These are phyloP conservation scores for Phodopus roborovskii DNA, from an alignment of 2,113 vertebrate species.

Conservation along the genomic window DNA sequence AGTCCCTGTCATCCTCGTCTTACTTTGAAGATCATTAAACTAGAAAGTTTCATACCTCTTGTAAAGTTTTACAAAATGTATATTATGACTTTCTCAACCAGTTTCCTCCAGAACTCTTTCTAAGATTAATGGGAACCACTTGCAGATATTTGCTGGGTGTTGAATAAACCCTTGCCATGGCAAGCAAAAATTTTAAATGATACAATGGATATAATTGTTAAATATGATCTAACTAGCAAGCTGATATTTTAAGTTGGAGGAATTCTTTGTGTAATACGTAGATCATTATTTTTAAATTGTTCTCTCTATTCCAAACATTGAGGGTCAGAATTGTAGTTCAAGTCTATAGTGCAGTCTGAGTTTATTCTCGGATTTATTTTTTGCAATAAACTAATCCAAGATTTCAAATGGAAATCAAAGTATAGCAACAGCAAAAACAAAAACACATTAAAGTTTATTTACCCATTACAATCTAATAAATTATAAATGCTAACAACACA, in stretches of 20 bases:
- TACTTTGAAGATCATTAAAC: conserved; percentile 38
- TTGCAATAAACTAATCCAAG: conserved; percentile 28
- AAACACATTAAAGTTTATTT: conserved; percentile 45
- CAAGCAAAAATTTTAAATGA: neutral
- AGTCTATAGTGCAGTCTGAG: neutral
- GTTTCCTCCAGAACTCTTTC: conserved; percentile 3
- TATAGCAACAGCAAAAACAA: neutral
- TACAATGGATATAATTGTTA: neutral
- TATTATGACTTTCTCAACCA: conserved; percentile 7
- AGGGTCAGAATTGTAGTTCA: conserved; percentile 28
- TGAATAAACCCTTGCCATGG: neutral
- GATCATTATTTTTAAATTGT: conserved; percentile 41
- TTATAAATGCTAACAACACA: neutral
- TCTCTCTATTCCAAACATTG: neutral
- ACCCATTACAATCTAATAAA: neutral
- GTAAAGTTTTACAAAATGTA: neutral
- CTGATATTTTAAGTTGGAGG: conserved; percentile 12
- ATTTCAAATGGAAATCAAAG: conserved; percentile 15
- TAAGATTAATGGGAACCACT: conserved; percentile 10
- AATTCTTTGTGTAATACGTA: neutral
- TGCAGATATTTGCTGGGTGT: conserved; percentile 30
- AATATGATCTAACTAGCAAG: neutral
- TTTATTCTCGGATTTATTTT: conserved; percentile 45
- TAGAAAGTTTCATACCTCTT: neutral
- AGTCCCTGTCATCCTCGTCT: neutral